Percentiles rank a stretch among this genome's conserved stretches.
Conservation (phyloP, 2,888 invertebrate species). For the Drosophila birchii region DNA sequence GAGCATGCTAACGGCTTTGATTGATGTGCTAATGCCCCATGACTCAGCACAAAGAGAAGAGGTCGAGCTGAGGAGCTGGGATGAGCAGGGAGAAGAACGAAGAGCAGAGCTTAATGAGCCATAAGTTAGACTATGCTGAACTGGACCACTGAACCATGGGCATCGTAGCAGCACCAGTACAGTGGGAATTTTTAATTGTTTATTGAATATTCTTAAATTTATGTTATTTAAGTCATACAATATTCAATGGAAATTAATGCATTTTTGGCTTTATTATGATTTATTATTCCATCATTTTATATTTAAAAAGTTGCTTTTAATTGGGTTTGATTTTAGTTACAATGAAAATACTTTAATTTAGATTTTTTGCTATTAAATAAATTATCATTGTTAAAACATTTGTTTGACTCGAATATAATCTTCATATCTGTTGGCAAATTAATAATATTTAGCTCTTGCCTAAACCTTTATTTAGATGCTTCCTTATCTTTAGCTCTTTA, state of each 20-base stretch:
- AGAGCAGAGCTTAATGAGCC: slow-evolving; percentile 40
- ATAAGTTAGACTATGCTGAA: slow-evolving; percentile 23
- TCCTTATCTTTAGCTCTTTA: not conserved
- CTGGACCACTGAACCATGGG: not conserved
- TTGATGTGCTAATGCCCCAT: slow-evolving; percentile 50
- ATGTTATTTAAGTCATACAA: no score
- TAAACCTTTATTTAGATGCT: not conserved
- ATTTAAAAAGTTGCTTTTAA: no score
- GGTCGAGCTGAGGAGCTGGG: not conserved
- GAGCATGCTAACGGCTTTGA: slow-evolving; percentile 28
- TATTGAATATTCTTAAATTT: no score
- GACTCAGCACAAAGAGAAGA: slow-evolving; percentile 31
- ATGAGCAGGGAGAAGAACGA: slow-evolving; percentile 15
- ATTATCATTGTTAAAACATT: no score
- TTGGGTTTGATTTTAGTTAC: no score
- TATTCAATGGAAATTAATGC: not conserved
- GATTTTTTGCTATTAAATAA: not conserved
- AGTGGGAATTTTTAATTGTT: slow-evolving; percentile 2
- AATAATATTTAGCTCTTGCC: not conserved
- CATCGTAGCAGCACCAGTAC: slow-evolving; percentile 3
- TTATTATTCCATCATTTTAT: no score
- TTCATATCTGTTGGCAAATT: no score
- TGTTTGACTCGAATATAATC: not conserved
- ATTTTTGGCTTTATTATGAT: no score
- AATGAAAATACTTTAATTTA: no score